Conservation (phyloP, 2,113 vertebrate species). For the Raphicerus campestris region DNA sequence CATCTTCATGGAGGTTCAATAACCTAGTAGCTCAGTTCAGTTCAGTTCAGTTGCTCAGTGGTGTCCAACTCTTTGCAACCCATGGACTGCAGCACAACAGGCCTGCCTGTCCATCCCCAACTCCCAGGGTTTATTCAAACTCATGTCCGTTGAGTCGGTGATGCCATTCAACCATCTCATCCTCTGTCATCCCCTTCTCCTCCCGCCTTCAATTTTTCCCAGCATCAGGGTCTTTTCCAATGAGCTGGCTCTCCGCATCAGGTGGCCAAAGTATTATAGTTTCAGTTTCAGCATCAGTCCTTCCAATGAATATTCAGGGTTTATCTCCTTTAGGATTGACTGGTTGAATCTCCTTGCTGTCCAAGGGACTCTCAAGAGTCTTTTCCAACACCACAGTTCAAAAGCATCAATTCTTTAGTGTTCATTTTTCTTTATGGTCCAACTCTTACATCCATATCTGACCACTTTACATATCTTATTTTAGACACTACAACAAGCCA, state of each 20-base stretch:
- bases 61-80: neutral
- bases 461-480: neutral
- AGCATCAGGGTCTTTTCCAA: neutral
- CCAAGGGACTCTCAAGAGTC: neutral
- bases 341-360: neutral
- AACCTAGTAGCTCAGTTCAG: neutral
- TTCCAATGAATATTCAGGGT: neutral
- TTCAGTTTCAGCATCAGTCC: neutral
- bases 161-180: neutral
- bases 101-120: neutral
- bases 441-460: neutral
- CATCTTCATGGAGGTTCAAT: neutral
- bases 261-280: neutral
- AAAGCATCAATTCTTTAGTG: neutral
- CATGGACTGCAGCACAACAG: neutral
- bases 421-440: neutral
- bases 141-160: neutral
- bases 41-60: neutral
- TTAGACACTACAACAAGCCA: neutral
- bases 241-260: neutral
- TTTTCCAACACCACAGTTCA: neutral
- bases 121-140: neutral
- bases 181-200: neutral
- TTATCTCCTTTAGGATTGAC: neutral
- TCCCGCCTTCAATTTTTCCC: neutral